phyloP scores from a whole-genome alignment of 2,888 invertebrate species.

The Iselma pallidipennis region DNA sequence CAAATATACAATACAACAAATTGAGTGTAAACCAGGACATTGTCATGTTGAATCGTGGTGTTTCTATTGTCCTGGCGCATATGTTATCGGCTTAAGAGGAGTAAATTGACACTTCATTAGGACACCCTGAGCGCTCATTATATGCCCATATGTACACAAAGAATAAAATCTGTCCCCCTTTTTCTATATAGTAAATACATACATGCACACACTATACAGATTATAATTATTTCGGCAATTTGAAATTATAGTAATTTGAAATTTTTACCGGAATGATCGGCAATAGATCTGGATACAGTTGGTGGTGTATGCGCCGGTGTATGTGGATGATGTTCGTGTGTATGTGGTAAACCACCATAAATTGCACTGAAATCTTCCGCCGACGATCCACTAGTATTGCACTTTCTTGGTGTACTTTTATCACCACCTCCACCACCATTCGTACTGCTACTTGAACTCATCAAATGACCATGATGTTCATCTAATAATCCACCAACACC shows the following conservation, averaged over 20 bases:
- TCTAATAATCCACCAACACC: conserved; percentile 80
- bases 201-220: background rate
- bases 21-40: conserved; percentile 53
- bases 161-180: conserved; percentile 2
- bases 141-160: conserved; percentile 48
- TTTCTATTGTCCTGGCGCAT: conserved; percentile 37
- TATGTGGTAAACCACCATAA: conserved; percentile 66
- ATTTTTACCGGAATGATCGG: conserved; percentile 57
- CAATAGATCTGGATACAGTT: conserved; percentile 51
- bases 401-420: conserved; percentile 64
- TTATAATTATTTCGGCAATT: background rate
- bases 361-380: conserved; percentile 88
- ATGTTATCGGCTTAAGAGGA: conserved; percentile 46
- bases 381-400: conserved; percentile 78
- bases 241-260: conserved; percentile 16
- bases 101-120: conserved; percentile 57
- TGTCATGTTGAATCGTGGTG: conserved; percentile 17
- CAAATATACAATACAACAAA: conserved; percentile 53
- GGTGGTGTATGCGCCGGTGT: conserved; percentile 76
- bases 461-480: conserved; percentile 70
- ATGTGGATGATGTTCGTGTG: conserved; percentile 60
- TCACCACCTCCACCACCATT: conserved; percentile 40
- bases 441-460: conserved; percentile 46
- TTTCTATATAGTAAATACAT: background rate
- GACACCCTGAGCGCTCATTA: conserved; percentile 51